These are phyloP conservation scores for Odocoileus virginianus DNA, from an alignment of 2,113 vertebrate genomes.

Conservation along the genomic window DNA sequence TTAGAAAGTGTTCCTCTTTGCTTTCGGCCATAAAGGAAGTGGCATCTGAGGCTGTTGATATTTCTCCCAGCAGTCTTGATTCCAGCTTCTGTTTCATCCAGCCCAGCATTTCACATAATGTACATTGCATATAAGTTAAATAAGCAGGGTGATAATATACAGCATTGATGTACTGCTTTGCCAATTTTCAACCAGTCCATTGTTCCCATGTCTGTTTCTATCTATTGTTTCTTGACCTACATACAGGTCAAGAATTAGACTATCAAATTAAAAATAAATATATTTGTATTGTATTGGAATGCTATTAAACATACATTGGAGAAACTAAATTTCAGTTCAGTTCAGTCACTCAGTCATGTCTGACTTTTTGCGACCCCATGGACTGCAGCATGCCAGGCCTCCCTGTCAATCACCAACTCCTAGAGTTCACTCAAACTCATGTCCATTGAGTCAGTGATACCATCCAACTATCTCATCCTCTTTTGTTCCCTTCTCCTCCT, in stretches of 20 bases:
- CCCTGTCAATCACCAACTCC: rapidly evolving
- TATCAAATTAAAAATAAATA: neutral
- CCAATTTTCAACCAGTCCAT: neutral
- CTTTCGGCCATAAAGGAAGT: neutral
- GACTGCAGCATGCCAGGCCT: neutral
- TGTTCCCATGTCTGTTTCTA: neutral
- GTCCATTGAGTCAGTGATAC: neutral
- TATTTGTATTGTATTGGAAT: neutral
- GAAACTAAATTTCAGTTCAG: neutral
- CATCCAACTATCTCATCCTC: neutral
- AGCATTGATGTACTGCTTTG: neutral
- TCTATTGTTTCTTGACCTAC: neutral
- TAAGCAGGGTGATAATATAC: neutral
- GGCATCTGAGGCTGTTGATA: neutral
- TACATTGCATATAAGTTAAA: neutral
- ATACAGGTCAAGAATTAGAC: neutral
- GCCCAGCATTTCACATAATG: neutral
- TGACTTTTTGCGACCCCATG: neutral
- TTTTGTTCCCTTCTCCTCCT: neutral
- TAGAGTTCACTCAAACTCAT: neutral
- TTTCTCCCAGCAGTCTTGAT: neutral
- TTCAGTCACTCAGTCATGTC: neutral
- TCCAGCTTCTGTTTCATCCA: neutral
- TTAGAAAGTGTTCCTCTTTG: neutral
- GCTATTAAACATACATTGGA: neutral